These are phyloP conservation scores for Lota lota DNA, from an alignment of 2,113 vertebrate species.

Conservation along the genomic window DNA sequence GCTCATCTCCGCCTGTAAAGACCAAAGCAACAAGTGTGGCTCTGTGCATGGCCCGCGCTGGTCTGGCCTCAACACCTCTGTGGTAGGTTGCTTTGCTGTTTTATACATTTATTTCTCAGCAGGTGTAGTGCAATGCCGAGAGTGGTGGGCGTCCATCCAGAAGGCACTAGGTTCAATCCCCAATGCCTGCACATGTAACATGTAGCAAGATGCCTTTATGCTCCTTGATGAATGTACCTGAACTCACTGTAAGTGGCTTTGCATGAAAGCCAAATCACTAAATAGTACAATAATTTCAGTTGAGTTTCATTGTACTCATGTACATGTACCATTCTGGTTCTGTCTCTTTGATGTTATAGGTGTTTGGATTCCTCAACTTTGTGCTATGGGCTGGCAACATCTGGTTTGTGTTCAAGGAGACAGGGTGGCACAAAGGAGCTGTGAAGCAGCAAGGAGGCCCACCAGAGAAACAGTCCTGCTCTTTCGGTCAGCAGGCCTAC, in stretches of 20 bases:
- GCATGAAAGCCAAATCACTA: neutral
- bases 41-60: conserved; percentile 85
- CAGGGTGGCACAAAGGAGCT: conserved; percentile 89
- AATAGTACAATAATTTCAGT: neutral
- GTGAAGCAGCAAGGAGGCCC: conserved; percentile 74
- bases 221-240: no score
- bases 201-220: neutral
- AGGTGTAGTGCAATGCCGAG: no score
- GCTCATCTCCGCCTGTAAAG: conserved; percentile 92
- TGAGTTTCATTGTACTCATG: neutral
- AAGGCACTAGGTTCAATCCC: neutral
- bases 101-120: no score
- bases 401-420: conserved; percentile 99
- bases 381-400: conserved; percentile 99
- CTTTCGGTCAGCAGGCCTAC: conserved; percentile 81
- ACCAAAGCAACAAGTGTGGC: conserved; percentile 84
- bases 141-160: no score
- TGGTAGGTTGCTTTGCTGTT: conserved; percentile 74
- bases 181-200: neutral
- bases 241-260: no score
- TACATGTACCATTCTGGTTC: neutral
- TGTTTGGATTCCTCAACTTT: conserved; percentile 97
- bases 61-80: conserved; percentile 96
- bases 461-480: conserved; percentile 82
- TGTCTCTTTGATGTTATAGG: conserved; percentile 64